These are phyloP conservation scores for Liopterus haemorrhoidalis DNA, from an alignment of 2,888 invertebrate species.

Conservation along the genomic window DNA sequence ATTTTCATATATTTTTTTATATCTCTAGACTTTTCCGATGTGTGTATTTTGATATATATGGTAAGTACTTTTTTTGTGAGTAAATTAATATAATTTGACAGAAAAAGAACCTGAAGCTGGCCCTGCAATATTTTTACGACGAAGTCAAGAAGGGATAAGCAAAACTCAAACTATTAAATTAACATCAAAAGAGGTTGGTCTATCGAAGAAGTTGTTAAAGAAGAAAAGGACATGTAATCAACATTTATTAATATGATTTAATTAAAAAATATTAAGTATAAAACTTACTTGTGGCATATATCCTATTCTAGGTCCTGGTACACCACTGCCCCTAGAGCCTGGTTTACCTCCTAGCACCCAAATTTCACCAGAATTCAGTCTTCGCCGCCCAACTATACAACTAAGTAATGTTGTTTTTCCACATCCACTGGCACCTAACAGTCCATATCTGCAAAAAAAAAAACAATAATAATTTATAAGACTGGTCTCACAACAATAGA, in stretches of 20 bases:
- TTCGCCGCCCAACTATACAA: slow-evolving; percentile 76
- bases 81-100: too few relatives aligned
- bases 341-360: slow-evolving; percentile 80
- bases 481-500: too few relatives aligned
- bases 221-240: not conserved
- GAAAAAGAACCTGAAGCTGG: too few relatives aligned
- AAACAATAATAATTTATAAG: not conserved
- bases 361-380: slow-evolving; percentile 74
- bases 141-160: too few relatives aligned
- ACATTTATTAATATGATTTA: not conserved
- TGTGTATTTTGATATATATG: too few relatives aligned
- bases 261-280: not conserved
- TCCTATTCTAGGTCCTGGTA: slow-evolving; percentile 84
- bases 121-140: too few relatives aligned
- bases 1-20: too few relatives aligned
- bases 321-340: slow-evolving; percentile 74
- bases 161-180: too few relatives aligned
- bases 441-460: slow-evolving; percentile 64
- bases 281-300: slow-evolving; percentile 76
- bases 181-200: not conserved
- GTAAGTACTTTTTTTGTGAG: too few relatives aligned
- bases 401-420: slow-evolving; percentile 84
- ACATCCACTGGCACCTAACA: slow-evolving; percentile 85
- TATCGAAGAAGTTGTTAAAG: not conserved
- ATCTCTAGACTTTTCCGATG: too few relatives aligned